Base-by-base conservation (phyloP, 1,140 invertebrate genomes). In the Heterodera carotae region DNA sequence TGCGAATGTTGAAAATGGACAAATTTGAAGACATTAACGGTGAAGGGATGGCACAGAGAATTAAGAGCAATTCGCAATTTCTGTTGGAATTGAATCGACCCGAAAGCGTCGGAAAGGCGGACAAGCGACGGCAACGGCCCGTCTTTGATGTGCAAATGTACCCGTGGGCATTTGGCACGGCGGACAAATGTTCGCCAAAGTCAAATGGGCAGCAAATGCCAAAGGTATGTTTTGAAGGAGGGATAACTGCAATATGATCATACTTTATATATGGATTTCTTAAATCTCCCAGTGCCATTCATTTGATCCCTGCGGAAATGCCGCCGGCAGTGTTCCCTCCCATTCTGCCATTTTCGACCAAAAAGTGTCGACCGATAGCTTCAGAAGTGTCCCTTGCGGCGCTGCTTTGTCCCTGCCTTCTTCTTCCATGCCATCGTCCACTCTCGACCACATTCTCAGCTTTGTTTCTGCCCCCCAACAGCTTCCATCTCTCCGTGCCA, bases 1-100 rank as follows among this genome's bases (percentile, higher is more conserved):
- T 93, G 62, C 90, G 80, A 90, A 90, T 80, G 22, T 82, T 87
- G n/a, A 33, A 79, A 88, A 66, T 87, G 2, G 33, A 79, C 88
- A 62, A 86, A 76, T 75, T 88, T 88, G 75, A 89, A 89, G 79
- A 83, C 77, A n/a, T n/a, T n/a, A 25, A 80, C 77, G 31, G 69
- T 81, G 22, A 56, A 56, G 77, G 75, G 22, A 66, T 48, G 62
- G 75, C 53, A 25, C 22, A 60, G 36, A 83, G 82, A 68, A 79
- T 98, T 90, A 93, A 93, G 79, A 94, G 94, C 85, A 98, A 98
- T 88, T 94, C 96, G 0, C 91, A 95, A 89, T 98, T 98, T 87
- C 88, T 98, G 15, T 89, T 98, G 70, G 94, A 97, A 85, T 87
- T 98, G 66, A 92, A 93, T 81, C 91, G 93, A 0, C 91, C 90